Conservation (phyloP, 2,888 invertebrate species). For the Mantis religiosa region DNA sequence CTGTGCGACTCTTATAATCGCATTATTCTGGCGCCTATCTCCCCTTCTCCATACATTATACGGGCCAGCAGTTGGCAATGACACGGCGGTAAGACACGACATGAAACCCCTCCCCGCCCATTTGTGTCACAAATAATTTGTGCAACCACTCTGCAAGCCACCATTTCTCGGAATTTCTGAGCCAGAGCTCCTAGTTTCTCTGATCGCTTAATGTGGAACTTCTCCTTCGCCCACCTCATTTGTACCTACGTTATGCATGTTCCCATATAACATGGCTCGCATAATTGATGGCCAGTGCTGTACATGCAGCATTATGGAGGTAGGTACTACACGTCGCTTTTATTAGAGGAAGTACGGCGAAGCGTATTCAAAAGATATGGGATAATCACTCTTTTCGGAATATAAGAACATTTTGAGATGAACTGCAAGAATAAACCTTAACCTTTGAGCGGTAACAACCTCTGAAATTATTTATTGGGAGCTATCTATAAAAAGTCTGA, state of each 20-base stretch:
- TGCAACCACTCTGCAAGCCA: neutral
- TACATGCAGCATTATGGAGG: no score
- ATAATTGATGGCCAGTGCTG: neutral
- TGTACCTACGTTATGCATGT: neutral
- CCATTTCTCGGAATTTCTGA: neutral
- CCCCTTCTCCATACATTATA: neutral
- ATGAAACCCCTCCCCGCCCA: slow-evolving; percentile 13
- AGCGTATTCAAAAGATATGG: no score
- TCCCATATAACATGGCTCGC: neutral
- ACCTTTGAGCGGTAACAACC: no score
- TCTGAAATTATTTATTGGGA: no score
- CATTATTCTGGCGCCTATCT: neutral
- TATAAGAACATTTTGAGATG: no score
- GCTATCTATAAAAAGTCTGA: no score
- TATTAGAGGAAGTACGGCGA: no score
- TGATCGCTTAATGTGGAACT: neutral
- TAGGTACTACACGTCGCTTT: no score
- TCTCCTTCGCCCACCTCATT: neutral
- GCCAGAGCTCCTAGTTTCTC: neutral
- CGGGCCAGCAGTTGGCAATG: slow-evolving; percentile 12
- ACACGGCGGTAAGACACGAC: slow-evolving; percentile 7
- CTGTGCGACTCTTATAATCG: neutral
- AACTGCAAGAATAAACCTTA: no score
- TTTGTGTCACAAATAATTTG: neutral
- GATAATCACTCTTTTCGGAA: no score